Percentiles rank a stretch among this genome's conserved stretches.
Evolutionary conservation across 2,888 invertebrate genomes (phyloP).

Genomic region (Acronicta psi): DNA sequence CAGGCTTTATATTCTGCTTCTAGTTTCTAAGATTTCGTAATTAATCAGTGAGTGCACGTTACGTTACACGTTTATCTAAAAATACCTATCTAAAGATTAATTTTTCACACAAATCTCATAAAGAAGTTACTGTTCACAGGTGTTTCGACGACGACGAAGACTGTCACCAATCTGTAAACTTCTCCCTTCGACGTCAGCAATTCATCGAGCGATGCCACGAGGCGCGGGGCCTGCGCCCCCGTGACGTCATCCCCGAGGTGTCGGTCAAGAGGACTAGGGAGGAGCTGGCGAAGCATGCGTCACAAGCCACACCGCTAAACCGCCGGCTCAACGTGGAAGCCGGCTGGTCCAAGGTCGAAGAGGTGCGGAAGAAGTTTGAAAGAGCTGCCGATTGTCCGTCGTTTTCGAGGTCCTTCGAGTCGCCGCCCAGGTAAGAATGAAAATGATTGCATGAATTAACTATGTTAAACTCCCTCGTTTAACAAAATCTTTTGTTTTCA

Average conservation of each 20-base stretch:
- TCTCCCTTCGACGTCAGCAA: constrained; percentile 81
- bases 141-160: constrained; percentile 79
- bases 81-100: too few relatives aligned
- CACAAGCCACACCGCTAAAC: constrained; percentile 75
- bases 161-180: constrained; percentile 67
- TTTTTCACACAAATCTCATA: background rate
- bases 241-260: constrained; percentile 78
- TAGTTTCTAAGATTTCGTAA: too few relatives aligned
- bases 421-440: constrained; percentile 78
- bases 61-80: too few relatives aligned
- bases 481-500: too few relatives aligned
- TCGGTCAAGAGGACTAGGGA: constrained; percentile 82
- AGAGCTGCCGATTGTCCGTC: constrained; percentile 72
- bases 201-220: constrained; percentile 86
- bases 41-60: too few relatives aligned
- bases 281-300: constrained; percentile 83
- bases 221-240: constrained; percentile 71
- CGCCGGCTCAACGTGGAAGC: constrained; percentile 85
- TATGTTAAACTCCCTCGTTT: too few relatives aligned
- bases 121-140: constrained; percentile 59
- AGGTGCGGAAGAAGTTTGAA: constrained; percentile 86
- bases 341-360: constrained; percentile 86
- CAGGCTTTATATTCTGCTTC: too few relatives aligned
- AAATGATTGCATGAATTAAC: too few relatives aligned
- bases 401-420: constrained; percentile 82